These are phyloP conservation scores for Pelecanoides urinatrix DNA, from an alignment of 2,113 vertebrate species.

Conservation along the genomic window DNA sequence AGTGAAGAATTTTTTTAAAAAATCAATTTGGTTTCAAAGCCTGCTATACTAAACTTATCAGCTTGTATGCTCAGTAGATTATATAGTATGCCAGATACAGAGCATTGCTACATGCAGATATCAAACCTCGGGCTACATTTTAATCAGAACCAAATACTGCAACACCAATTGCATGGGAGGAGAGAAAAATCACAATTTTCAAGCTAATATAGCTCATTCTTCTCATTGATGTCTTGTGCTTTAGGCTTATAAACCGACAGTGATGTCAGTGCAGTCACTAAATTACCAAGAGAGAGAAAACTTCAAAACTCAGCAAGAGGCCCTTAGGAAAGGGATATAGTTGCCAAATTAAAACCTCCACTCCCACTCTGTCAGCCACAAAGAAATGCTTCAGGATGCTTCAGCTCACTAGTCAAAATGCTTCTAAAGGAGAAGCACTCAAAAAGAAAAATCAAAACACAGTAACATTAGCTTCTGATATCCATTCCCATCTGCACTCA, in stretches of 20 bases:
- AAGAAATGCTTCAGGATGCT: not conserved
- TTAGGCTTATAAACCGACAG: not conserved
- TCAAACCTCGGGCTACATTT: constrained; percentile 1
- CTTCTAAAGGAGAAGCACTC: not conserved
- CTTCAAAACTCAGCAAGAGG: constrained; percentile 18
- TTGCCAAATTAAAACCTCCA: constrained; percentile 24
- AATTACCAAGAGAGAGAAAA: not conserved
- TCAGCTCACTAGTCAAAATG: not conserved
- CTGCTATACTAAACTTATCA: not conserved
- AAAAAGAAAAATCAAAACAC: not conserved
- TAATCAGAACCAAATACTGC: constrained; percentile 23
- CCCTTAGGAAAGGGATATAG: not conserved
- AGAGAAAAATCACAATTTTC: not conserved
- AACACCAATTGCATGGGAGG: not conserved
- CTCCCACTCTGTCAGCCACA: not conserved
- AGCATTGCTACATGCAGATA: not conserved
- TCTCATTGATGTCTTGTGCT: not conserved
- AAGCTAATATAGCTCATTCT: not conserved
- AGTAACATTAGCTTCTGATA: not conserved
- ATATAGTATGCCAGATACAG: not conserved
- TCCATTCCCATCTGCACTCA: not conserved
- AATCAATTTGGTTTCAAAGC: not conserved
- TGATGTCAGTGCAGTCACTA: not conserved
- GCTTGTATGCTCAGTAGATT: not conserved
- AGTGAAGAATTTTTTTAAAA: not conserved